Percentiles rank a stretch among this genome's conserved stretches.
Conservation (phyloP, 2,888 invertebrate genomes). For the Pollenia amentaria region DNA sequence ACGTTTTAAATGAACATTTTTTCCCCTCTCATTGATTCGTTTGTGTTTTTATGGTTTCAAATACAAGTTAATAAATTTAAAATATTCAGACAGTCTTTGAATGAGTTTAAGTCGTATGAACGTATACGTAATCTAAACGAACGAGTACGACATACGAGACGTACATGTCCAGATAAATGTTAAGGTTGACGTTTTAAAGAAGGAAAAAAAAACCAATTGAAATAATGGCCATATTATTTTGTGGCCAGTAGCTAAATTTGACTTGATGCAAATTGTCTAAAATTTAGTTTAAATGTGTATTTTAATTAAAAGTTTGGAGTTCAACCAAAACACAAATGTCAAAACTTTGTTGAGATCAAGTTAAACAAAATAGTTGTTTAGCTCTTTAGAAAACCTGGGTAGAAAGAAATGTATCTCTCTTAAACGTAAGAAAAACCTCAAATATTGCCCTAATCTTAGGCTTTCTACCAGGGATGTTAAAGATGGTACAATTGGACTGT, state of each 20-base stretch:
- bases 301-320: conserved; percentile 46
- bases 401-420: not conserved
- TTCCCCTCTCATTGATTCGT: not conserved
- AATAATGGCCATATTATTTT: conserved; percentile 31
- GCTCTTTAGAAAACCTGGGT: not conserved
- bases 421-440: too few relatives aligned
- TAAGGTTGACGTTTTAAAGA: conserved; percentile 68
- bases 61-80: conserved; percentile 59
- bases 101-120: conserved; percentile 25
- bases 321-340: conserved; percentile 51
- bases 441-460: too few relatives aligned
- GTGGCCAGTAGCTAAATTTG: conserved; percentile 59
- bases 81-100: conserved; percentile 46
- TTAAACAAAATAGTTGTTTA: conserved; percentile 29
- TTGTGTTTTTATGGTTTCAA: conserved; percentile 23
- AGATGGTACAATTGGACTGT: too few relatives aligned
- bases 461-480: too few relatives aligned
- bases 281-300: conserved; percentile 21
- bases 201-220: not conserved
- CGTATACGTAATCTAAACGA: conserved; percentile 5
- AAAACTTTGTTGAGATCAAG: conserved; percentile 20
- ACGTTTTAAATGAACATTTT: conserved; percentile 54
- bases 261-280: conserved; percentile 2
- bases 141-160: conserved; percentile 8
- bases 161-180: conserved; percentile 71